Conservation (phyloP, 2,113 vertebrate species). For the Syrmaticus mikado region DNA sequence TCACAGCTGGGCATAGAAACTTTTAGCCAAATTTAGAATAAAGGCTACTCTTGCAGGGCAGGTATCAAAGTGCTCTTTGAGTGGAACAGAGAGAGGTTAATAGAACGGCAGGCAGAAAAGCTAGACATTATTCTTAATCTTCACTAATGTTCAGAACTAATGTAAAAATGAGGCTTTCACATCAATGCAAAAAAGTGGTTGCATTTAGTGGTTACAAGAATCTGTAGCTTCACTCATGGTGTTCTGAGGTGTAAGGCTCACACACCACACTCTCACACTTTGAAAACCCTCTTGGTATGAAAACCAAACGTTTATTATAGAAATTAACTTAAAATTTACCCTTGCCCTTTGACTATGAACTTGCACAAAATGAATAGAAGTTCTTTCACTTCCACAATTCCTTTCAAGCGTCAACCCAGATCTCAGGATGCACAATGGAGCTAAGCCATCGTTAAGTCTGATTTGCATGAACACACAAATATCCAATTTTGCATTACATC, state of each 20-base stretch:
- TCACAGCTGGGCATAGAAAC: neutral
- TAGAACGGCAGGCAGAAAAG: fast-evolving
- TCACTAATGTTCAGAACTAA: neutral
- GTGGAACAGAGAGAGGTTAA: fast-evolving
- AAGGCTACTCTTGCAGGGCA: neutral
- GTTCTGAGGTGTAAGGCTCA: neutral
- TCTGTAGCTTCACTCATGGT: neutral
- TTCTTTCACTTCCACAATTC: neutral
- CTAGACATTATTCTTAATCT: neutral
- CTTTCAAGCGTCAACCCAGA: neutral
- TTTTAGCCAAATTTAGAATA: neutral
- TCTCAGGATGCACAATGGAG: neutral
- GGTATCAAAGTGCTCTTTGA: neutral
- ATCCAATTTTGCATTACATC: neutral
- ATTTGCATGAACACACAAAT: neutral
- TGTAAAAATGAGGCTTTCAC: neutral
- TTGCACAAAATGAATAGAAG: neutral
- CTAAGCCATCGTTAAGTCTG: neutral
- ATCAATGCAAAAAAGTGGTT: neutral
- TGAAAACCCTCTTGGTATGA: neutral
- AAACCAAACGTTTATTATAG: neutral
- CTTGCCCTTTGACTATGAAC: neutral
- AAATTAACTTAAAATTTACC: neutral
- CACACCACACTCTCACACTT: neutral
- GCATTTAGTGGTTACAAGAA: fast-evolving